Evolutionary conservation across 2,888 invertebrate species (phyloP).

Genomic region (Labia minor): DNA sequence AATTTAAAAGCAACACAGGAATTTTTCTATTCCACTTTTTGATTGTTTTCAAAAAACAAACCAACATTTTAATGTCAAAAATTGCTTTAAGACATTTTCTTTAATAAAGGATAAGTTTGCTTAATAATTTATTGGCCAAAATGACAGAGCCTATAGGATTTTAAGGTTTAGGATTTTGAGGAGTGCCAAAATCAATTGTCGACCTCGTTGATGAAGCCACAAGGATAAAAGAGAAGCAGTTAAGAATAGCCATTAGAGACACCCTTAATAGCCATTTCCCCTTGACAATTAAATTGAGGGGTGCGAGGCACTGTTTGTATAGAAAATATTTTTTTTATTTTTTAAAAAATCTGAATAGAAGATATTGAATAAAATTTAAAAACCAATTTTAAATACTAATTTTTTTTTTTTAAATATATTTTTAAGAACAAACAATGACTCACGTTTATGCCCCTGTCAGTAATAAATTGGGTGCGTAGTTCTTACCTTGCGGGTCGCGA

Average conservation of each 20-base stretch:
- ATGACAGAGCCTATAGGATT: neutral
- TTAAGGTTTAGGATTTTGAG: neutral
- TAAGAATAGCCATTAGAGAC: conserved; percentile 13
- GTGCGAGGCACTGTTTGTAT: neutral
- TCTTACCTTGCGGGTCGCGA: conserved; percentile 87
- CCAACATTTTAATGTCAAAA: too few relatives aligned
- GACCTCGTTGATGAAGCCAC: neutral
- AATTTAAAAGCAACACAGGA: neutral
- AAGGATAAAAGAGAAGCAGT: neutral
- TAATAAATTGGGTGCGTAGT: conserved; percentile 26
- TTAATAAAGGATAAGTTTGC: too few relatives aligned
- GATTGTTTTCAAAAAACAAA: too few relatives aligned
- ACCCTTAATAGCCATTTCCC: conserved; percentile 5
- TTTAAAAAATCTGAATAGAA: neutral
- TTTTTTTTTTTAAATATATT: neutral
- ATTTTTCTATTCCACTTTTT: too few relatives aligned
- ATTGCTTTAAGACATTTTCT: too few relatives aligned
- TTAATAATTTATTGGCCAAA: neutral
- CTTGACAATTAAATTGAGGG: neutral
- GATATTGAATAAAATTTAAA: neutral
- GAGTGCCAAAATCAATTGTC: neutral
- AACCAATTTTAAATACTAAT: neutral
- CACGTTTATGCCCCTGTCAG: neutral
- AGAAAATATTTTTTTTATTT: neutral
- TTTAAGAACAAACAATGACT: neutral